Conservation (phyloP, 2,113 vertebrate genomes). For the Pangasianodon gigas region DNA sequence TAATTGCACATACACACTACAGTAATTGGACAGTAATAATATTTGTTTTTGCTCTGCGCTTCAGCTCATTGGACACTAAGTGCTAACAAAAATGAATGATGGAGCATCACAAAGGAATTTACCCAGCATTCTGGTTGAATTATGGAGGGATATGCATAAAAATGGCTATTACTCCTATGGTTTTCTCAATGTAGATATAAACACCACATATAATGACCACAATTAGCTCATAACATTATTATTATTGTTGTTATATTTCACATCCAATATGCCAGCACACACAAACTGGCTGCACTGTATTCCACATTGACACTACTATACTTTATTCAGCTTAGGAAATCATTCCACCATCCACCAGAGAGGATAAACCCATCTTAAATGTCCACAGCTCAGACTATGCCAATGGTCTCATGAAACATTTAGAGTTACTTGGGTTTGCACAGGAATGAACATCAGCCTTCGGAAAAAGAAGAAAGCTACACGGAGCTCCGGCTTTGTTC, state of each 20-base stretch:
- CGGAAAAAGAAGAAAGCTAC: background rate
- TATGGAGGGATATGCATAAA: background rate
- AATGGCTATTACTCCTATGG: background rate
- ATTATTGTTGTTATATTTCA: background rate
- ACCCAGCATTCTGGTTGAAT: background rate
- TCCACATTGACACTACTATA: background rate
- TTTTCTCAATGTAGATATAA: background rate
- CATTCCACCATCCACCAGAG: background rate
- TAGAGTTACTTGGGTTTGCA: constrained; percentile 29
- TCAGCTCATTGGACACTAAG: background rate
- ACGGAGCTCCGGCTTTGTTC: background rate
- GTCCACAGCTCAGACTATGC: constrained; percentile 5
- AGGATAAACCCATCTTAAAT: constrained; percentile 36
- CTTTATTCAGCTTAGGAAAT: background rate
- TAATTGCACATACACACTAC: constrained; percentile 24
- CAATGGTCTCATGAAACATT: constrained; percentile 41
- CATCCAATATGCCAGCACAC: background rate
- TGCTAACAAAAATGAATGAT: background rate
- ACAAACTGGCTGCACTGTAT: too few relatives aligned
- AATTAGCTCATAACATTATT: background rate
- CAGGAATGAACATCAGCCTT: constrained; percentile 6
- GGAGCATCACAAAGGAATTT: background rate
- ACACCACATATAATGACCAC: background rate
- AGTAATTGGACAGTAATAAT: constrained; percentile 1
- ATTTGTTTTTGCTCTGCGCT: background rate